Conservation (phyloP, 2,113 vertebrate species). For the Neolamprologus falcicula region DNA sequence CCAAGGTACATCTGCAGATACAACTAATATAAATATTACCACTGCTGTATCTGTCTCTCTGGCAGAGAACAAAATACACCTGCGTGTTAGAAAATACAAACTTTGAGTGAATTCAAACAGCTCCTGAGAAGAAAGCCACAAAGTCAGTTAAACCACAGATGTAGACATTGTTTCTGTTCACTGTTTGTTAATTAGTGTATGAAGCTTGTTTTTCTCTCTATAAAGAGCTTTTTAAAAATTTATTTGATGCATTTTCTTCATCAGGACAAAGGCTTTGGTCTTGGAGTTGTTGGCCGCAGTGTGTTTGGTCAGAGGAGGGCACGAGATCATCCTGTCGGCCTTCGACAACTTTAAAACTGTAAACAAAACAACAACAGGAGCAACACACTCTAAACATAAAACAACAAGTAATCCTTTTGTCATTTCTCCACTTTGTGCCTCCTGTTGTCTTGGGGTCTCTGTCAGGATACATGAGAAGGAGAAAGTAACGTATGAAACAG, state of each 20-base stretch:
- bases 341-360: constrained; percentile 99
- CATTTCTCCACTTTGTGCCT: background rate
- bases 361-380: background rate
- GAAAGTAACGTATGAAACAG: background rate
- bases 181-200: background rate
- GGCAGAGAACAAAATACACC: background rate
- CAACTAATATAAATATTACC: background rate
- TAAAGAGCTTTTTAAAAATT: background rate
- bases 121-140: background rate
- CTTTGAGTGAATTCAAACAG: background rate
- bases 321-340: constrained; percentile 92
- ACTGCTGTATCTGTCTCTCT: background rate
- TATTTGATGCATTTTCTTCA: background rate
- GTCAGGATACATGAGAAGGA: background rate
- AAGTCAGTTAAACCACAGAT: background rate
- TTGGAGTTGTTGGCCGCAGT: constrained; percentile 90
- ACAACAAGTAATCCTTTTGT: background rate
- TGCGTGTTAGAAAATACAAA: background rate
- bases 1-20: constrained; percentile 76
- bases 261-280: constrained; percentile 94
- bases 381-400: background rate
- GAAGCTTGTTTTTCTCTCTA: background rate
- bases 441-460: background rate
- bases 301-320: constrained; percentile 94
- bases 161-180: background rate